phyloP scores from a whole-genome alignment of 2,113 vertebrate species.

The Siphamia tubifer region DNA sequence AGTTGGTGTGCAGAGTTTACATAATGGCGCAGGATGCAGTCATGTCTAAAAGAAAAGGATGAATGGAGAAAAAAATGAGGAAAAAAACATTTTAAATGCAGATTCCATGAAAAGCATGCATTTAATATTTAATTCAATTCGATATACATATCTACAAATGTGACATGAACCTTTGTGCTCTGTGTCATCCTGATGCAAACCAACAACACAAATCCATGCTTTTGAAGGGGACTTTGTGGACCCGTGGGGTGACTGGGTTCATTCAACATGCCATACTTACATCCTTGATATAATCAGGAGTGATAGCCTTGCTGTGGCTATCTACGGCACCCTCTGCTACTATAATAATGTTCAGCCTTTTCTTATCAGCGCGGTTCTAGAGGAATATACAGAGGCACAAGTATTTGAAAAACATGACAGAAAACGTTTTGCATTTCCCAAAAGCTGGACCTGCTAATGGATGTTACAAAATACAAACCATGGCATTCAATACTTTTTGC shows the following conservation, averaged over 20 bases:
- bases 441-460: conserved; percentile 23
- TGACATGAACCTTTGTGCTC: not conserved
- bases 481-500: not conserved
- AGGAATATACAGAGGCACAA: conserved; percentile 22
- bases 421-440: conserved; percentile 36
- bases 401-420: conserved; percentile 34
- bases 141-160: not conserved
- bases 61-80: not conserved
- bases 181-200: not conserved
- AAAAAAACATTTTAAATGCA: not conserved
- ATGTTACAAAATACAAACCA: too few relatives aligned
- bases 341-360: conserved; percentile 85
- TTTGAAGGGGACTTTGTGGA: not conserved
- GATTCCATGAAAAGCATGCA: not conserved
- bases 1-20: not conserved
- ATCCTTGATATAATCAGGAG: conserved; percentile 90
- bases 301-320: conserved; percentile 86
- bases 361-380: conserved; percentile 80
- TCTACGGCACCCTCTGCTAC: conserved; percentile 89
- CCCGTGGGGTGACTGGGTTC: not conserved
- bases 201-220: conserved; percentile 3
- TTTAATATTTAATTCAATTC: not conserved
- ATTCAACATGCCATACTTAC: conserved; percentile 79
- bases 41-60: not conserved
- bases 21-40: not conserved